These are phyloP conservation scores for Phymatocera aterrima DNA, from an alignment of 2,888 invertebrate species.

Conservation along the genomic window DNA sequence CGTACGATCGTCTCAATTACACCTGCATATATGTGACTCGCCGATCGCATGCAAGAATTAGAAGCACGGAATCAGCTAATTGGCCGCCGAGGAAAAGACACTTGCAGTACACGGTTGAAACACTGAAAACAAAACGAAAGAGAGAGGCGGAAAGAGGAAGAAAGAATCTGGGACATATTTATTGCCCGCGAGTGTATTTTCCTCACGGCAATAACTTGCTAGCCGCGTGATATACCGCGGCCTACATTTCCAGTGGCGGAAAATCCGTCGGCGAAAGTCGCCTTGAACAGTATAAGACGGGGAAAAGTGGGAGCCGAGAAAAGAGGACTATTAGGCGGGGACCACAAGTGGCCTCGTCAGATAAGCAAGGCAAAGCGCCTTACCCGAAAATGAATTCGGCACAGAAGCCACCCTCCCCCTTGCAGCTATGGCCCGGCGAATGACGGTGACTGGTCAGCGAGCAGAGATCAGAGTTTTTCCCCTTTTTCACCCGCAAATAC, in stretches of 20 bases:
- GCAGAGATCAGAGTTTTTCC: slow-evolving; percentile 5
- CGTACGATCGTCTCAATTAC: too few species aligned
- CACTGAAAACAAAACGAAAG: too few species aligned
- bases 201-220: slow-evolving; percentile 12
- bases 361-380: slow-evolving; percentile 48
- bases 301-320: slow-evolving; percentile 9
- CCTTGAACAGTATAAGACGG: not conserved
- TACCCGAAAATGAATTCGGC: slow-evolving; percentile 46
- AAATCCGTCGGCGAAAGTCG: not conserved
- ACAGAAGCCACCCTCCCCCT: slow-evolving; percentile 11
- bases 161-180: slow-evolving; percentile 25
- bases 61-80: not conserved
- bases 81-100: not conserved
- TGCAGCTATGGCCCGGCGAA: not conserved
- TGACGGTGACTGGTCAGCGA: slow-evolving; percentile 14
- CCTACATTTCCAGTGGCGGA: slow-evolving; percentile 23
- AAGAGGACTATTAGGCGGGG: slow-evolving; percentile 41
- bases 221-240: slow-evolving; percentile 6
- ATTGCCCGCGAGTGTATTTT: slow-evolving; percentile 38
- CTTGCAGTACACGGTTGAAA: not conserved
- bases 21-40: too few species aligned
- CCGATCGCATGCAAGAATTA: not conserved
- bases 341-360: slow-evolving; percentile 46
- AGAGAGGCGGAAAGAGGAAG: not conserved
- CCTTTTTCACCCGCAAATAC: not conserved